Evolutionary conservation across 2,888 invertebrate genomes (phyloP), one percentile per base, ranked within the genome.

Genomic region (Drosophila bunnanda): DNA sequence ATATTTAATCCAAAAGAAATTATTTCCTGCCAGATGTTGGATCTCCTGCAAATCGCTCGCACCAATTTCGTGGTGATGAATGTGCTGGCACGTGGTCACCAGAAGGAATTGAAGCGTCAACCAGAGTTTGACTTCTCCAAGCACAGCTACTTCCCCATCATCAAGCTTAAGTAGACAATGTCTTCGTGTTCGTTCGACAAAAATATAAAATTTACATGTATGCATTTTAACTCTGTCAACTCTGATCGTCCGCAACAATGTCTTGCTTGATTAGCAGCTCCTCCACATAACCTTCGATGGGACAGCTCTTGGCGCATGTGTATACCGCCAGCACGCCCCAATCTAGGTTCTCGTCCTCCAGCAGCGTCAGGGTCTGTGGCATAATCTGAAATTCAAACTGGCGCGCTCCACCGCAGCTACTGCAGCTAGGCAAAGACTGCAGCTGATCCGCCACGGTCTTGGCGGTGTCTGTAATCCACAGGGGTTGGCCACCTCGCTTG

Each of bases 31-130:
- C 93, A 97, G 96, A 95, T 97, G 69, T 93, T 94, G 32, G 96
- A 96, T 90, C 94, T 98, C 76, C 93, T 98, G 55, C 97, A 97
- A 93, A 96, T 99, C 78, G 96, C 97, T 43, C 99, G 99, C 94
- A 98, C 97, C 0, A 99, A 99, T 93, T 98, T 97, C 91, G 96
- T 99, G 80, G 98, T 99, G 15, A 94, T 98, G 93, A 98, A 98
- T 93, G 93, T 99, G 69, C 93, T 99, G 76, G 96, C 97, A 0
- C 97, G 97, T 72, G 99, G 98, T 10, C 98, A 98, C 92, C 97
- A 97, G 92, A 95, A 96, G 86, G 97, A 97, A 75, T 96, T 97
- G 0, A 95, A 94, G 68, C 95, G 95, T 22, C 96, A 97, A 12
- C 97, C 98, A 0, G 96, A 97, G 80, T 98, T 98, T 92, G 98